Evolutionary conservation across 2,113 vertebrate genomes (phyloP), one percentile per base, ranked within the genome.

Genomic region (Pholis gunnellus): DNA sequence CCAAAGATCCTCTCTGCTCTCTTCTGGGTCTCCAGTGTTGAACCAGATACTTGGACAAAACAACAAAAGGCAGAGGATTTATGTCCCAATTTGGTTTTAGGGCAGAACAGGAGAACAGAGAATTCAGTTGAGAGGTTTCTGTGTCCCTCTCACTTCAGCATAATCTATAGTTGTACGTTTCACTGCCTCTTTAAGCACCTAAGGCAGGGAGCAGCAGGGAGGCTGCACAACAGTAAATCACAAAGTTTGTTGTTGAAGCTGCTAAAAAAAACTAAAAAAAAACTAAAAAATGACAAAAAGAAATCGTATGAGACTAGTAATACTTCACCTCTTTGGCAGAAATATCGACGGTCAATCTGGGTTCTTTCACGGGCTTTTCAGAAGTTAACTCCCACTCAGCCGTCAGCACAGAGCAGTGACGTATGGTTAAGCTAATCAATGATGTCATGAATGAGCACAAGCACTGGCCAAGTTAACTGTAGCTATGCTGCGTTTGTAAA

Each of bases 61-160:
- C 68, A 83, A 87, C 74, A 88, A 87, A 69, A 54, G 77, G 18
- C 36, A 10, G 66, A 79, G 42, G 78, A 91, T 92, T 90, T 83
- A 90, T 91, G 84, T 36, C 56, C 64, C 59, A n/a, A 9, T 82
- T 87, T 86, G 85, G 82, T 85, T 89, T 85, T 27, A 90, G 84
- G 84, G 79, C 60, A 84, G 79, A 89, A 85, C 46, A 71, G 40
- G 79, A 88, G 84, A 82, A 22, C 20, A 42, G 38, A 46, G 27
- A 25, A 29, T 56, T 81, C 56, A 15, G 7, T 14, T 54, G 52
- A 75, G 80, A 82, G 61, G 72, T 64, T 78, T 74, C 52, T 60
- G 54, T 72, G 63, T 64, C 18, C 31, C 42, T 72, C 81, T 70
- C 75, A 40, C 38, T 56, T 71, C 56, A 38, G 71, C 52, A 48